Percentiles rank a stretch among this genome's conserved stretches.
Conservation (phyloP, 2,888 invertebrate species). For the Trichopoda pennipes region DNA sequence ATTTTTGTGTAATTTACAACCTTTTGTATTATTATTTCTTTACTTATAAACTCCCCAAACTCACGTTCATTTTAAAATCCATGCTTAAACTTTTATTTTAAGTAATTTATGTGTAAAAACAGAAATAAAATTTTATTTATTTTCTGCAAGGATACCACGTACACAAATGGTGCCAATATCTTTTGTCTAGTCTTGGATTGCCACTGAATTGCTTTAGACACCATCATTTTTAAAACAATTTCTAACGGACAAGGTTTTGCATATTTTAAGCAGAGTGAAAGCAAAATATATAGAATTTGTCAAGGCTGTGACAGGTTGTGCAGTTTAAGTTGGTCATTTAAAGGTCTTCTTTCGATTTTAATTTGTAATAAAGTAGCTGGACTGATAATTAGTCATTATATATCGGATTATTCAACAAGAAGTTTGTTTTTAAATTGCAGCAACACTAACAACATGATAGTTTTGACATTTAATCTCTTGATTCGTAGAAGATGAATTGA, state of each 20-base stretch:
- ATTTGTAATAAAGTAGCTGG: neutral
- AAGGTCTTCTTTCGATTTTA: conserved; percentile 15
- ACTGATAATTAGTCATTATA: neutral
- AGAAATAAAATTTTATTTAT: neutral
- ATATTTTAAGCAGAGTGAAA: neutral
- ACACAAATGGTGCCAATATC: conserved; percentile 27
- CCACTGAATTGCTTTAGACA: conserved; percentile 1
- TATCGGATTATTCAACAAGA: no score
- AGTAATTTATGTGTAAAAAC: conserved; percentile 9
- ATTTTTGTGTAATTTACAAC: no score
- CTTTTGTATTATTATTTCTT: no score
- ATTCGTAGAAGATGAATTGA: no score
- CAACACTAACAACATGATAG: no score
- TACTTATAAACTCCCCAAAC: no score
- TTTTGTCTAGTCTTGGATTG: conserved; percentile 7
- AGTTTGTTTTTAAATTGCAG: no score
- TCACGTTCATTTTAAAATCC: no score
- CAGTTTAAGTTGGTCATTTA: conserved; percentile 4
- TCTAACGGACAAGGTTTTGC: neutral
- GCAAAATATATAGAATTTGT: conserved; percentile 35
- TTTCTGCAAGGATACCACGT: conserved; percentile 1
- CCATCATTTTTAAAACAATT: conserved; percentile 19
- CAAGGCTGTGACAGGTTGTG: conserved; percentile 25
- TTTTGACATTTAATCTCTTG: no score
- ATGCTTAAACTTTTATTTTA: neutral